phyloP scores from a whole-genome alignment of 2,888 invertebrate species.

The Campoplex capitator region DNA sequence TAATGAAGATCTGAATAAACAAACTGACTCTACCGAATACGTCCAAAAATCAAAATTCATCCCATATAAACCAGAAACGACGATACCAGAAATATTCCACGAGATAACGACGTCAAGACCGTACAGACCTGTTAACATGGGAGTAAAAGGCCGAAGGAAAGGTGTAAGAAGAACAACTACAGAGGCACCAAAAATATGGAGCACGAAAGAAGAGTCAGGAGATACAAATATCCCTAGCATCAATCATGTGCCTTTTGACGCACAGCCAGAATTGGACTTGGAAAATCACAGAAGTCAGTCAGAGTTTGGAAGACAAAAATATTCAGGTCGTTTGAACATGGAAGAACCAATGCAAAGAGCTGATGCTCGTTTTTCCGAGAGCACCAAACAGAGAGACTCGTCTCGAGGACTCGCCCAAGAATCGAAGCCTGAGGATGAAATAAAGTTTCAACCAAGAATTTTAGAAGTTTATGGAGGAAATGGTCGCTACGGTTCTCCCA shows the following conservation, averaged over 20 bases:
- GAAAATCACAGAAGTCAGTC: neutral
- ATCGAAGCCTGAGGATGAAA: neutral
- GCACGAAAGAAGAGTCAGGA: constrained; percentile 24
- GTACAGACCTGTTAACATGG: constrained; percentile 10
- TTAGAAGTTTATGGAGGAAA: constrained; percentile 79
- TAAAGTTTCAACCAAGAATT: constrained; percentile 73
- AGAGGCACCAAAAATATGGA: constrained; percentile 51
- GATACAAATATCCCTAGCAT: constrained; percentile 32
- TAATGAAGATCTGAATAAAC: constrained; percentile 49
- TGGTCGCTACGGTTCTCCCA: constrained; percentile 74
- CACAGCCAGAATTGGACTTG: constrained; percentile 52
- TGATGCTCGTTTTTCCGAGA: neutral
- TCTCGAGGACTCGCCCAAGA: neutral
- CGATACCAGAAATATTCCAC: constrained; percentile 19
- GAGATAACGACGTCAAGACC: constrained; percentile 59
- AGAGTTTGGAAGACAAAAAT: neutral
- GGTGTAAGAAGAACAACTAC: constrained; percentile 74
- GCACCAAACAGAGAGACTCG: neutral
- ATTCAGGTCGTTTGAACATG: neutral
- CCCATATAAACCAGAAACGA: neutral
- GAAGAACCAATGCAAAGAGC: neutral
- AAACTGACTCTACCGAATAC: constrained; percentile 42
- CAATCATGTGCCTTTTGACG: constrained; percentile 10
- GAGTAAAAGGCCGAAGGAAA: constrained; percentile 42
- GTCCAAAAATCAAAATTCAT: neutral